Evolutionary conservation across 2,113 vertebrate species (phyloP).

Genomic region (Stegastes partitus): DNA sequence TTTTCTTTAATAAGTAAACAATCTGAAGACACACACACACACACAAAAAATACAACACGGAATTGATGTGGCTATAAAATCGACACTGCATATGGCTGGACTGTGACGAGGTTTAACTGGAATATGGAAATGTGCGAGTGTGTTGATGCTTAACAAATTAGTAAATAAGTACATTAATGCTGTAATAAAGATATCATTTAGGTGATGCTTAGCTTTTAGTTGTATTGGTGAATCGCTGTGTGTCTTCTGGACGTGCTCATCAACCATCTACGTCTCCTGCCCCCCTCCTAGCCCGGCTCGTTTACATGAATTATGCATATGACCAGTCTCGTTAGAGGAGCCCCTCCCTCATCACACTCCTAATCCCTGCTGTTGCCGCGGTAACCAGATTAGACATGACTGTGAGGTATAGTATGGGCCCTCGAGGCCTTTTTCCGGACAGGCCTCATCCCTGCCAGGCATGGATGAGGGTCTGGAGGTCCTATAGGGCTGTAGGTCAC

Average conservation of each 20-base stretch:
- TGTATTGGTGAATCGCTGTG: slow-evolving; percentile 22
- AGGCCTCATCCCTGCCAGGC: slow-evolving; percentile 52
- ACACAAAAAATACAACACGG: background rate
- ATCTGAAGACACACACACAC: background rate
- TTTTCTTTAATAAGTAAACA: slow-evolving; percentile 12
- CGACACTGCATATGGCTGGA: background rate
- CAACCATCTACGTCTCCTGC: slow-evolving; percentile 55
- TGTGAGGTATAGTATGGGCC: slow-evolving; percentile 68
- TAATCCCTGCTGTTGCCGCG: slow-evolving; percentile 79
- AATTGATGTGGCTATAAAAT: slow-evolving; percentile 6
- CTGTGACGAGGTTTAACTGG: background rate
- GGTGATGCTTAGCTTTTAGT: slow-evolving; percentile 20
- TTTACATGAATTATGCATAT: slow-evolving; percentile 84
- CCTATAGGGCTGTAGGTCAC: slow-evolving; percentile 70
- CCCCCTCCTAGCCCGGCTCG: slow-evolving; percentile 47
- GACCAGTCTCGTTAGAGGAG: slow-evolving; percentile 77
- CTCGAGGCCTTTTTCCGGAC: slow-evolving; percentile 72
- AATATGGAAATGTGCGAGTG: background rate
- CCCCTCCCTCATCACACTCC: slow-evolving; percentile 69
- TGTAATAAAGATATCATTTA: slow-evolving; percentile 8
- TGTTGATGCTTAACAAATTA: slow-evolving; percentile 29
- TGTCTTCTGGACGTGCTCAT: slow-evolving; percentile 51
- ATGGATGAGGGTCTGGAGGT: slow-evolving; percentile 51
- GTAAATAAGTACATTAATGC: slow-evolving; percentile 6
- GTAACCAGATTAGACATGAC: slow-evolving; percentile 82